Conservation (phyloP, 37 sponge, comb jelly and placozoan species). For the Beroe ovata region DNA sequence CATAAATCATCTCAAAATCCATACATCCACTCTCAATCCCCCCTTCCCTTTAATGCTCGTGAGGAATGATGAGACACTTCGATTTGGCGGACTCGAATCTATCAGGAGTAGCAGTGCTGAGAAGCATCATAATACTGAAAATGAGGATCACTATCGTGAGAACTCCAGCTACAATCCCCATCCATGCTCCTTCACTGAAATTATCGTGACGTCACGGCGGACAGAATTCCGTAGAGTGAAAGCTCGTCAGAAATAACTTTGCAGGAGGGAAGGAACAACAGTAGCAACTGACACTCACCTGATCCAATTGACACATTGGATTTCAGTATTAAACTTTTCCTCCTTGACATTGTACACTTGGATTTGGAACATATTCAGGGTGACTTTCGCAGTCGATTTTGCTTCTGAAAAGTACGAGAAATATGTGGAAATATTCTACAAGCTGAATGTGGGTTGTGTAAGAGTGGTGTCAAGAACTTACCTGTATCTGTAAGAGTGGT, state of each 20-base stretch:
- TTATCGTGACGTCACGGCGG: no score
- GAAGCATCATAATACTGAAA: constrained; percentile 47
- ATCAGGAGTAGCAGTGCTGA: constrained; percentile 26
- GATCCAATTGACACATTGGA: constrained; percentile 31
- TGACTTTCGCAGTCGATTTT: neutral
- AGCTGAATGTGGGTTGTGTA: no score
- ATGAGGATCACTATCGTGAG: neutral
- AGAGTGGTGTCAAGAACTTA: no score
- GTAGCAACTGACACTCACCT: no score
- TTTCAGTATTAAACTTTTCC: neutral
- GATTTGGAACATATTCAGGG: neutral
- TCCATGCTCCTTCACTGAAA: constrained; percentile 64
- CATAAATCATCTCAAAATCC: no score
- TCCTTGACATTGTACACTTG: constrained; percentile 26
- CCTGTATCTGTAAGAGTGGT: no score
- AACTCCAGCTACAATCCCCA: constrained; percentile 8
- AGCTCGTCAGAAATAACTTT: no score
- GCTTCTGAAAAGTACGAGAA: neutral
- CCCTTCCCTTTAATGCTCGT: constrained; percentile 37
- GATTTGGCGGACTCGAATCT: constrained; percentile 53
- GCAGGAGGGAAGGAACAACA: no score
- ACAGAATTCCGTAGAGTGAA: no score
- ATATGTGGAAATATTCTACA: no score
- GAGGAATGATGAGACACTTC: constrained; percentile 63
- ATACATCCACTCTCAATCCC: no score